These are phyloP conservation scores for Rallus crepitans DNA, from an alignment of 2,797 vertebrate species.

Conservation along the genomic window DNA sequence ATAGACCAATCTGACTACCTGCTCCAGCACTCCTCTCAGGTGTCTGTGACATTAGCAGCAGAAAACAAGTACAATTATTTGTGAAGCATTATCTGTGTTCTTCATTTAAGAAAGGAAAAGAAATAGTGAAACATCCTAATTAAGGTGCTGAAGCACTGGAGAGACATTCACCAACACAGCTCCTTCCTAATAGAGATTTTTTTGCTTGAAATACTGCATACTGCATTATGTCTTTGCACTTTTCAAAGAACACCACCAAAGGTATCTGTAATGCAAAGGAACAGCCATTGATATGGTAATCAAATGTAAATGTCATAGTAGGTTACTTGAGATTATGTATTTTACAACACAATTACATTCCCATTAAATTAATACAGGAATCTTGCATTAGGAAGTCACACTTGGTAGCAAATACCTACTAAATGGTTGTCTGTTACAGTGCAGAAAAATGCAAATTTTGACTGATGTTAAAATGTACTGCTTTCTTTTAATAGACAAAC, in stretches of 20 bases:
- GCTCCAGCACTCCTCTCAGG: neutral
- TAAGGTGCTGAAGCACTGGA: neutral
- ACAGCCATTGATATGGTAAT: constrained; percentile 67
- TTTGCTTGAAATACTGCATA: neutral
- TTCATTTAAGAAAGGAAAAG: neutral
- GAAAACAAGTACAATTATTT: neutral
- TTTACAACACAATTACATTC: constrained; percentile 77
- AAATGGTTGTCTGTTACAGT: constrained; percentile 49
- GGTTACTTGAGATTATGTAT: constrained; percentile 66
- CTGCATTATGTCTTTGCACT: neutral
- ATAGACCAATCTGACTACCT: neutral
- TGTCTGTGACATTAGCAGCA: neutral
- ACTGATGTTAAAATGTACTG: constrained; percentile 24
- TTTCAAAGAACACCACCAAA: constrained; percentile 28
- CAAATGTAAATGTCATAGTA: constrained; percentile 72
- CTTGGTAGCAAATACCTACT: constrained; percentile 57
- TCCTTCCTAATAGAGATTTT: neutral
- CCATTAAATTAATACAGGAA: constrained; percentile 71
- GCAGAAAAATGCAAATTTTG: constrained; percentile 67
- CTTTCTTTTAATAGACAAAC: constrained; percentile 53
- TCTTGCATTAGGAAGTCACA: constrained; percentile 54
- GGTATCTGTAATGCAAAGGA: constrained; percentile 47
- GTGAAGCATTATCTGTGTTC: neutral
- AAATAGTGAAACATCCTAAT: neutral
- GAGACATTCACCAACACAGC: neutral